A percentile compares a stretch with the other conserved stretches of the same genome.
Conservation (phyloP, 1,140 invertebrate genomes). For the Trichomalopsis sarcophagae region DNA sequence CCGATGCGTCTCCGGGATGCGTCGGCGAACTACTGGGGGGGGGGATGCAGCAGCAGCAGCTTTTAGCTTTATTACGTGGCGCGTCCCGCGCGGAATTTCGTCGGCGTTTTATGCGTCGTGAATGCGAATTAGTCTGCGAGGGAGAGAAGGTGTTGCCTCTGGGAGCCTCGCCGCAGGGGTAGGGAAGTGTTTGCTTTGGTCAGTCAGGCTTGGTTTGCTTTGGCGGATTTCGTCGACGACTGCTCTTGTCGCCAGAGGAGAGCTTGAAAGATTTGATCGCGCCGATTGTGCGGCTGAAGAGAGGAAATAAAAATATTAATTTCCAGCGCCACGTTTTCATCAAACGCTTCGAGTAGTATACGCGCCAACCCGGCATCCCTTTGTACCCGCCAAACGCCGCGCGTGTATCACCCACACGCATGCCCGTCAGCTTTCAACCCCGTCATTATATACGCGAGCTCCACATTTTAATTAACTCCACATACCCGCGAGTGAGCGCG, state of each 20-base stretch:
- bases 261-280: too few relatives aligned
- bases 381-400: too few relatives aligned
- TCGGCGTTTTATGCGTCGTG: slow-evolving; percentile 1
- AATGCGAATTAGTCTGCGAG: slow-evolving; percentile 14
- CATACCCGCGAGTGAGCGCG: too few relatives aligned
- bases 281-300: too few relatives aligned
- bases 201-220: neutral
- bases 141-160: neutral
- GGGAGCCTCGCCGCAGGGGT: neutral
- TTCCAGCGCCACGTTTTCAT: too few relatives aligned
- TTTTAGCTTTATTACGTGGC: slow-evolving; percentile 20
- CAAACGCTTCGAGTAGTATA: too few relatives aligned
- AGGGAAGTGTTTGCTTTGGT: neutral
- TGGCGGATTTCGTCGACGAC: neutral
- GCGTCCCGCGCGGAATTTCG: slow-evolving; percentile 8
- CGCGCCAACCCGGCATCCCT: too few relatives aligned
- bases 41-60: neutral
- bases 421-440: too few relatives aligned
- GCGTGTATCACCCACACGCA: too few relatives aligned
- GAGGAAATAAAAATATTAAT: too few relatives aligned
- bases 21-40: neutral
- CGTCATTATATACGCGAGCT: too few relatives aligned
- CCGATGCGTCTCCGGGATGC: slow-evolving; percentile 10
- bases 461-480: too few relatives aligned
- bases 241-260: neutral